These are phyloP conservation scores for Odontomyia ornata DNA, from an alignment of 2,888 invertebrate genomes.

Conservation along the genomic window DNA sequence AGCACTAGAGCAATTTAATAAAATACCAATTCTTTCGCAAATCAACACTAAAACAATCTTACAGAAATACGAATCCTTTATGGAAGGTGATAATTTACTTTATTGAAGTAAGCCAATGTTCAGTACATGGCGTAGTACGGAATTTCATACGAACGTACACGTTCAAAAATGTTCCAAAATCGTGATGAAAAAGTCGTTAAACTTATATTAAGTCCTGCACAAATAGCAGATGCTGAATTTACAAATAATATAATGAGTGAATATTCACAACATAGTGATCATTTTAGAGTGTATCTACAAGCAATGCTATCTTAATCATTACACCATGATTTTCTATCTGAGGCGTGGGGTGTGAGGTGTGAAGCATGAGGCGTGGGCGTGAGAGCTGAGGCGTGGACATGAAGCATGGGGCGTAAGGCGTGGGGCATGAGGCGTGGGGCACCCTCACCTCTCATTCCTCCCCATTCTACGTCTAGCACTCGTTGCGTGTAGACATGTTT, in stretches of 20 bases:
- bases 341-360: too few relatives aligned
- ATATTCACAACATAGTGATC: conserved; percentile 81
- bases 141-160: conserved; percentile 80
- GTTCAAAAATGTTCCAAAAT: conserved; percentile 78
- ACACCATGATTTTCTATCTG: conserved; percentile 67
- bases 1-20: conserved; percentile 80
- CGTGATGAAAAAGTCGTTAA: conserved; percentile 83
- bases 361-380: too few relatives aligned
- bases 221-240: conserved; percentile 58
- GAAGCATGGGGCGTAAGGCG: too few relatives aligned
- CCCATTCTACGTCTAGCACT: too few relatives aligned
- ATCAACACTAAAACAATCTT: conserved; percentile 85
- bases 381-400: too few relatives aligned
- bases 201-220: conserved; percentile 66
- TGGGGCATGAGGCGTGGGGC: too few relatives aligned
- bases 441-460: too few relatives aligned
- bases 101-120: conserved; percentile 89
- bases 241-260: conserved; percentile 80
- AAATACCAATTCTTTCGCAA: conserved; percentile 90
- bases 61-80: conserved; percentile 85
- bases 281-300: conserved; percentile 91
- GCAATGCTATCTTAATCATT: conserved; percentile 89
- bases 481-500: too few relatives aligned
- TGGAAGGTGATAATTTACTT: conserved; percentile 81
- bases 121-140: conserved; percentile 84